Evolutionary conservation across 2,113 vertebrate species (phyloP).

Genomic region (Pithys albifrons): DNA sequence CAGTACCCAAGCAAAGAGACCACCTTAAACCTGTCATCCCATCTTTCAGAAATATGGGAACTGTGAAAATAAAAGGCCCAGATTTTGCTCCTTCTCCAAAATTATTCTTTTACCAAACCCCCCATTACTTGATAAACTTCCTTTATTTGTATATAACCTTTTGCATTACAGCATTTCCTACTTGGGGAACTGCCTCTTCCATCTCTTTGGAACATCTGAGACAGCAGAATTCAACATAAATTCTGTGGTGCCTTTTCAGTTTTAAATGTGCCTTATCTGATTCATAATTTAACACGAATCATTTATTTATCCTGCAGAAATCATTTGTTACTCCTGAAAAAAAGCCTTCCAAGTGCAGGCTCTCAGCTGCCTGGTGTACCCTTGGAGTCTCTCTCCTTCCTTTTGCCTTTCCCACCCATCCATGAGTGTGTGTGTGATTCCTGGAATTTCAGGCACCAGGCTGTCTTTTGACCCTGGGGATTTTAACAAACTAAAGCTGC

Average conservation of each 20-base stretch:
- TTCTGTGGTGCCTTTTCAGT: not conserved
- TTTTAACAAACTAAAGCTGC: not conserved
- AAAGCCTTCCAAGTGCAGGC: not conserved
- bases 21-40: not conserved
- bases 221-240: not conserved
- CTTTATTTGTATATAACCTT: not conserved
- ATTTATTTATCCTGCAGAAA: not conserved
- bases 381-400: not conserved
- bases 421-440: not conserved
- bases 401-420: not conserved
- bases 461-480: not conserved
- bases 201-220: not conserved
- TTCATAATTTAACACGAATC: not conserved
- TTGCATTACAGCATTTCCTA: not conserved
- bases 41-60: not conserved
- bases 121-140: not conserved
- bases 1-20: not conserved
- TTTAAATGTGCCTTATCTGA: not conserved
- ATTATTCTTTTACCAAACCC: not conserved
- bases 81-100: not conserved
- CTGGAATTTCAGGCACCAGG: not conserved
- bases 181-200: not conserved
- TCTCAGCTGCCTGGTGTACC: not conserved
- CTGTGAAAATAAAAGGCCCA: not conserved
- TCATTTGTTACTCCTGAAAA: not conserved